phyloP scores from a whole-genome alignment of 2,113 vertebrate genomes.

The Coreoperca whiteheadi region DNA sequence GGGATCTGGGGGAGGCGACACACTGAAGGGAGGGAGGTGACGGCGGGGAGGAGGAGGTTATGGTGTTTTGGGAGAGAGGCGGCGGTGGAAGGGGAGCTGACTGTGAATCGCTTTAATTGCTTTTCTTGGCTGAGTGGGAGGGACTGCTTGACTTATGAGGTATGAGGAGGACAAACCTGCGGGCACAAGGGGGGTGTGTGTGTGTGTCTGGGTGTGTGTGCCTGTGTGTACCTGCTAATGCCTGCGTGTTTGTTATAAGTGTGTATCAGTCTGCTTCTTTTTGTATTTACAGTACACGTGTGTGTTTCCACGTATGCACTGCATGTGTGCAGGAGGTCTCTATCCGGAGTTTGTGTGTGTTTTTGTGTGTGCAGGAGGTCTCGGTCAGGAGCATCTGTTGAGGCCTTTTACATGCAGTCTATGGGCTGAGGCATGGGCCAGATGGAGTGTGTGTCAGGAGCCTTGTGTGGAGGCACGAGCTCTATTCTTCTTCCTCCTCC shows the following conservation, averaged over 20 bases:
- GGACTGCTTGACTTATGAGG: constrained; percentile 56
- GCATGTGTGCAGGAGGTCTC: neutral
- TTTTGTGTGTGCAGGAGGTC: neutral
- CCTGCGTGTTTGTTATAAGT: neutral
- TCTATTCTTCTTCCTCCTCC: constrained; percentile 45
- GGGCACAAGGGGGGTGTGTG: constrained; percentile 5
- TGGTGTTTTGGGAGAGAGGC: neutral
- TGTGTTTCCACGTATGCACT: neutral
- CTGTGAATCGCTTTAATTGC: constrained; percentile 65
- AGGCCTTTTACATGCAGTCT: no score
- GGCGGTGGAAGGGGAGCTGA: constrained; percentile 9
- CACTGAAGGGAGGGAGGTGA: neutral
- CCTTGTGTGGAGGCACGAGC: constrained; percentile 81
- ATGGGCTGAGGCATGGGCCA: constrained; percentile 79
- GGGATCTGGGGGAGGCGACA: constrained; percentile 20
- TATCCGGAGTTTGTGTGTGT: neutral
- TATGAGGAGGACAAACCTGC: constrained; percentile 53
- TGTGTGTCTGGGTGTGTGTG: constrained; percentile 9
- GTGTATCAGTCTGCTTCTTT: constrained; percentile 8
- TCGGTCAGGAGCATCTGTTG: constrained; percentile 82
- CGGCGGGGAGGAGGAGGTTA: neutral
- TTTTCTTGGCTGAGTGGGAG: constrained; percentile 61
- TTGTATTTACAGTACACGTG: neutral
- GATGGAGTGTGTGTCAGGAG: constrained; percentile 81
- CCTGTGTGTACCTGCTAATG: constrained; percentile 4